Evolutionary conservation across 2,797 vertebrate species (phyloP), one percentile per base, ranked within the genome.

Genomic region (Poecilia wingei): DNA sequence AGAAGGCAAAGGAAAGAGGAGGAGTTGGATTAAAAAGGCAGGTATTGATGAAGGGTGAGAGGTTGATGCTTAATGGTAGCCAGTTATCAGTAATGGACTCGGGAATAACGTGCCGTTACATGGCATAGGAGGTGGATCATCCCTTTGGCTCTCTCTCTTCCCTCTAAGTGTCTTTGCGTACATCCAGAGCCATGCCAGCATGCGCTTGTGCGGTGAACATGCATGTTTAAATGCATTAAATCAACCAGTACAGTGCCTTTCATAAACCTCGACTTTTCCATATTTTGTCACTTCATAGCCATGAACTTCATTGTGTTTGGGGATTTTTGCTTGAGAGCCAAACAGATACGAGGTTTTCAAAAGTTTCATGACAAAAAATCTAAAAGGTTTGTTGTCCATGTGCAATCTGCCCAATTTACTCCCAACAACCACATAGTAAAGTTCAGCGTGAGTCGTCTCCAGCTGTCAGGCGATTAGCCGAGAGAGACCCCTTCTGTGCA

Each of bases 21-120:
- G 45, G 68, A 73, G 72, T 33, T 79, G 78, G 79, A 86, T 88
- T 76, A 79, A 72, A 71, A 76, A 76, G 20, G 69, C 49, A 69
- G 66, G 70, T 77, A 79, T 71, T 79, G 81, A 86, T 83, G 55
- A 84, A 41, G 77, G 66, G 79, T 71, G 80, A 82, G 70, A 69
- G 39, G 69, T 51, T 39, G 53, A 68, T 73, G 59, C 75, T n/a
- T 78, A 76, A 81, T 84, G 68, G 85, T 41, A 61, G 74, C 66
- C 72, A 76, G 87, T 83, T 82, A 55, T 22, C 71, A 61, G 70
- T 79, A 79, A 89, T 78, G 72, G 77, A 80, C 73, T 86, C 76
- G 75, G 49, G 71, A 77, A 84, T 75, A 89, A 73, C 6, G 16
- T 43, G 64, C 78, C 79, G 80, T 77, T 84, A 81, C 78, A 81